These are phyloP conservation scores for Drosophila pallidifrons DNA, from an alignment of 1,140 invertebrate genomes.

Conservation along the genomic window DNA sequence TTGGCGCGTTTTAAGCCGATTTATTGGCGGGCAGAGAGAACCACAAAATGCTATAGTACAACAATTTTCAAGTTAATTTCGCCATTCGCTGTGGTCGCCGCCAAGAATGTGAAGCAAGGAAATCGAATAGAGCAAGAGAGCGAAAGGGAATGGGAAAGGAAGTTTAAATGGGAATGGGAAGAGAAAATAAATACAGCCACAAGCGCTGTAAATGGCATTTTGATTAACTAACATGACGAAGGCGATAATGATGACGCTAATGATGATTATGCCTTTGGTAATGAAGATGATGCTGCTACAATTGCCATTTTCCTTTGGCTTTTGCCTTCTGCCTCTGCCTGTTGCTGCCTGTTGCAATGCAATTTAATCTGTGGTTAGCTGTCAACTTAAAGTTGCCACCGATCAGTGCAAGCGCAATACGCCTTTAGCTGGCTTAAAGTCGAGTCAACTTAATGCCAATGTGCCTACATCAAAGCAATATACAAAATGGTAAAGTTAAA, in stretches of 20 bases:
- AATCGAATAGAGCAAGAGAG: conserved; percentile 4
- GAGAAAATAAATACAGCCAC: conserved; percentile 20
- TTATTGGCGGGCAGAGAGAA: conserved; percentile 39
- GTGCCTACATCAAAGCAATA: background rate
- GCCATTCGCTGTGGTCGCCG: conserved; percentile 13
- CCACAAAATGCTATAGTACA: conserved; percentile 63
- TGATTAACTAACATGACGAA: conserved; percentile 52
- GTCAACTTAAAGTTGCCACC: conserved; percentile 18
- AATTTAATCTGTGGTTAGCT: conserved; percentile 18
- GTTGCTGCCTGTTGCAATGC: conserved; percentile 11
- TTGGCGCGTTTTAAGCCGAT: conserved; percentile 65
- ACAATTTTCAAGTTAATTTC: conserved; percentile 65
- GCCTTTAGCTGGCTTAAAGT: conserved; percentile 14
- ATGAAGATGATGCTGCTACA: conserved; percentile 4
- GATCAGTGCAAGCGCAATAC: conserved; percentile 6
- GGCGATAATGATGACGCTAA: conserved; percentile 22
- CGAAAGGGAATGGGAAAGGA: background rate
- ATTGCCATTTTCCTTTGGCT: conserved; percentile 1
- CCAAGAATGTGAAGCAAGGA: background rate
- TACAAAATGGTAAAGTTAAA: background rate
- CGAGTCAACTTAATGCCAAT: conserved; percentile 15
- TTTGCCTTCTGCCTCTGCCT: background rate
- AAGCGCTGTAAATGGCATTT: conserved; percentile 58
- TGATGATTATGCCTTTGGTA: conserved; percentile 9
- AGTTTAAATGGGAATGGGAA: background rate